These are phyloP conservation scores for Coelopa frigida DNA, from an alignment of 1,140 invertebrate species.

Conservation along the genomic window DNA sequence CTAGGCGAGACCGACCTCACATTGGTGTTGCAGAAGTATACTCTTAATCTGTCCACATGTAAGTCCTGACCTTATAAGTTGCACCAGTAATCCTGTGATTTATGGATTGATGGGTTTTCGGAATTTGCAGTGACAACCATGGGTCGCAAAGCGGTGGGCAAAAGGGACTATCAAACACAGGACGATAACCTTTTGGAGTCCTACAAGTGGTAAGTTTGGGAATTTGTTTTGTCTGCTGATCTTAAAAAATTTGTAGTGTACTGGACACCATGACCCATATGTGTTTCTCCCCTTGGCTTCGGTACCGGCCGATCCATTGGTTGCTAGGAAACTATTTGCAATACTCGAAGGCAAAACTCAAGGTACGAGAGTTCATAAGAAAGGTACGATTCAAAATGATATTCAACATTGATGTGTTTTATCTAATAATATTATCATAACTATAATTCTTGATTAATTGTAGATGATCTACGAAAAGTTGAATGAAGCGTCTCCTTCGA, in stretches of 20 bases:
- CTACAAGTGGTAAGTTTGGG: slow-evolving; percentile 28
- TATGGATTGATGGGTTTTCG: too few relatives aligned
- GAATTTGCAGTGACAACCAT: too few relatives aligned
- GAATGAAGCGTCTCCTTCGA: too few relatives aligned
- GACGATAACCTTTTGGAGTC: slow-evolving; percentile 20
- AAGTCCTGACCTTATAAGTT: slow-evolving; percentile 12
- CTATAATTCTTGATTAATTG: too few relatives aligned
- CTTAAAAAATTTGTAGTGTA: slow-evolving; percentile 9
- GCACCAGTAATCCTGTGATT: not conserved
- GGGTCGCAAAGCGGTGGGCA: slow-evolving; percentile 25
- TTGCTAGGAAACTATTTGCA: slow-evolving; percentile 20
- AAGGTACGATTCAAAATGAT: slow-evolving; percentile 17
- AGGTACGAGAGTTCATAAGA: slow-evolving; percentile 28
- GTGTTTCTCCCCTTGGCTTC: slow-evolving; percentile 35
- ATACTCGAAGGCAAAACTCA: slow-evolving; percentile 22
- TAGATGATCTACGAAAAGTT: too few relatives aligned
- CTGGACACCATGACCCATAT: slow-evolving; percentile 35
- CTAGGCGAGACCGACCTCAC: slow-evolving; percentile 14
- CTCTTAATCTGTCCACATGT: slow-evolving; percentile 28
- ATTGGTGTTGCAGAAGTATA: slow-evolving; percentile 15
- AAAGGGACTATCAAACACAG: slow-evolving; percentile 10
- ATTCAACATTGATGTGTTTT: too few relatives aligned
- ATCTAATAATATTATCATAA: too few relatives aligned
- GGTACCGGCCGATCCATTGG: slow-evolving; percentile 15
- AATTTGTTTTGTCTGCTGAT: not conserved